These are phyloP conservation scores for Elaphurus davidianus DNA, from an alignment of 2,113 vertebrate genomes.

Conservation along the genomic window DNA sequence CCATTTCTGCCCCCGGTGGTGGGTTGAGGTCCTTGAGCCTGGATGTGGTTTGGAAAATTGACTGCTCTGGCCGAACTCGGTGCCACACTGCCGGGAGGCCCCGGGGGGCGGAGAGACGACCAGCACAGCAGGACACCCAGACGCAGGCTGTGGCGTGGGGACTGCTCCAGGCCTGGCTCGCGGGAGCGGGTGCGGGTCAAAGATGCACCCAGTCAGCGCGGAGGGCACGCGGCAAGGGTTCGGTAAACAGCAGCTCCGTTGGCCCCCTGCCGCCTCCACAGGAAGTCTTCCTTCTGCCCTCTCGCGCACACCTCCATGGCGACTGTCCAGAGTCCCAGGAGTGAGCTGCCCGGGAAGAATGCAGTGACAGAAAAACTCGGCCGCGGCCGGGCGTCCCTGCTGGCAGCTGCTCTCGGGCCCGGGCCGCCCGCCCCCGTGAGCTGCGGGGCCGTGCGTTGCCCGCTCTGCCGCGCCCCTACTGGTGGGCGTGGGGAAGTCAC, in stretches of 20 bases:
- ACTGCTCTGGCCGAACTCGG: background rate
- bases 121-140: background rate
- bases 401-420: background rate
- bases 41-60: background rate
- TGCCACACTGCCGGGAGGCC: background rate
- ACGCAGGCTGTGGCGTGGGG: background rate
- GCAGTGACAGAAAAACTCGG: background rate
- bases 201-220: rapidly evolving
- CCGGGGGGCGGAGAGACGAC: background rate
- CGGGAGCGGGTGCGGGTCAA: background rate
- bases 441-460: background rate
- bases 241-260: rapidly evolving
- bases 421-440: background rate
- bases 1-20: background rate
- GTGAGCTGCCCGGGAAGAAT: background rate
- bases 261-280: background rate
- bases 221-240: background rate
- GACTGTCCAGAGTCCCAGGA: background rate
- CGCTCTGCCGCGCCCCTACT: background rate
- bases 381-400: background rate
- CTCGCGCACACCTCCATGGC: background rate
- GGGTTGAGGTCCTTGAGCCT: background rate
- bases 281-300: background rate
- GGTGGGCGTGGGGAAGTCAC: background rate
- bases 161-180: background rate